Evolutionary conservation across 2,797 vertebrate species (phyloP), one percentile per base, ranked within the genome.

Genomic region (Catostomus latipinnis): DNA sequence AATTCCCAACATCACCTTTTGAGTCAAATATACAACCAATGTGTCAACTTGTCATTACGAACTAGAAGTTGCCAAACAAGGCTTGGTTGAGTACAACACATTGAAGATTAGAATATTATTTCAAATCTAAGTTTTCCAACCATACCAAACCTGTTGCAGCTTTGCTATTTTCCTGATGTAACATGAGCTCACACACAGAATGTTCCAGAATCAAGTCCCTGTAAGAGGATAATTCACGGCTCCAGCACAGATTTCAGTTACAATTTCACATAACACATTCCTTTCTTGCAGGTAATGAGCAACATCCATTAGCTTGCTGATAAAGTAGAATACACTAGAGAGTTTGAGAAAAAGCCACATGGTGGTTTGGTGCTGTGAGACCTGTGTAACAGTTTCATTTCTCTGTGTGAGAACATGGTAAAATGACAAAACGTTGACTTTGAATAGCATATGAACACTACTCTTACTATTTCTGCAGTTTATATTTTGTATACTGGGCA

Each of bases 251-350:
- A 82, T 73, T 74, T 76, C 13, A 10, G 58, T 54, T 6, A 84
- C 77, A 84, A 82, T 83, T 89, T 88, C 85, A 87, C 85, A 83
- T 81, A 88, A 90, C 86, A 87, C 88, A 46, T 87, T 90, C 89
- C 87, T 34, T 90, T 91, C 85, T 84, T 82, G 87, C 86, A 22
- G 86, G 84, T 88, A 81, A 83, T 84, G 68, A 57, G 66, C 71
- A 81, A 83, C 84, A 86, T 84, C 77, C 82, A 83, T 83, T 81
- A 84, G 80, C 71, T 83, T 53, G 86, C 82, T 76, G 75, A 54
- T 77, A 83, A 79, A 76, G 12, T 76, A 79, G 74, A 81, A 86
- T 87, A 71, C 72, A 80, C 50, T 14, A 56, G 68, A 10, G 22
- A 71, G 61, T 63, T 18, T 57, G n/a, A 56, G 45, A 54, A 69